Evolutionary conservation across 2,113 vertebrate genomes (phyloP).

Genomic region (Megaleporinus macrocephalus): DNA sequence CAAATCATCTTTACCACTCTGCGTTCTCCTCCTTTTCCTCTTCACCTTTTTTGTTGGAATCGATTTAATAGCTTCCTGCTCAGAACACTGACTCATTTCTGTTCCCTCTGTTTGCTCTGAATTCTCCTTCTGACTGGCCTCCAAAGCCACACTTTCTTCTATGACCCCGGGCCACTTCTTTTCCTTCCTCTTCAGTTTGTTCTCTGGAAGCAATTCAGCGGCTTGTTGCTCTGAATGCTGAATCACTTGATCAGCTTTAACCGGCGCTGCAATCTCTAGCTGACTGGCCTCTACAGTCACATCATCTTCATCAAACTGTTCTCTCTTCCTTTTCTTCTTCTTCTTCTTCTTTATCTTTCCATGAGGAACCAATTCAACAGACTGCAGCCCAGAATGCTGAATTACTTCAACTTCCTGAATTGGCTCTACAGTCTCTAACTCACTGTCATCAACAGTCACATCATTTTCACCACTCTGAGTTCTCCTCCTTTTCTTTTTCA

Average conservation of each 20-base stretch:
- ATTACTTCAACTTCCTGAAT: not conserved
- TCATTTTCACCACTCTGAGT: not conserved
- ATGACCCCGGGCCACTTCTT: not conserved
- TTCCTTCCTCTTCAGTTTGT: slow-evolving; percentile 6
- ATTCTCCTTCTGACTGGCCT: not conserved
- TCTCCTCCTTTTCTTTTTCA: not conserved
- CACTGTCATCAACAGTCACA: not conserved
- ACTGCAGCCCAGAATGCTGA: not conserved
- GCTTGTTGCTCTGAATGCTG: not conserved
- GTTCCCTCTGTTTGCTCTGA: too few relatives aligned
- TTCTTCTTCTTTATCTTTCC: not conserved
- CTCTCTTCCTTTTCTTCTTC: not conserved
- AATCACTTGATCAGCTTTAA: not conserved
- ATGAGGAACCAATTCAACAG: not conserved
- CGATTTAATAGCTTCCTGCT: too few relatives aligned
- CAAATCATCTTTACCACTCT: not conserved
- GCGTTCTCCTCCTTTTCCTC: slow-evolving; percentile 25
- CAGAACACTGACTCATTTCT: too few relatives aligned
- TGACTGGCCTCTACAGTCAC: not conserved
- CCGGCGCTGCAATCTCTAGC: not conserved
- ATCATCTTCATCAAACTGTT: not conserved
- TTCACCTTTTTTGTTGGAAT: not conserved
- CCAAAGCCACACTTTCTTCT: not conserved
- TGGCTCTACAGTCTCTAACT: too few relatives aligned
- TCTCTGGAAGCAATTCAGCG: not conserved